phyloP scores from a whole-genome alignment of 2,797 vertebrate species.

The Rhinella marina region DNA sequence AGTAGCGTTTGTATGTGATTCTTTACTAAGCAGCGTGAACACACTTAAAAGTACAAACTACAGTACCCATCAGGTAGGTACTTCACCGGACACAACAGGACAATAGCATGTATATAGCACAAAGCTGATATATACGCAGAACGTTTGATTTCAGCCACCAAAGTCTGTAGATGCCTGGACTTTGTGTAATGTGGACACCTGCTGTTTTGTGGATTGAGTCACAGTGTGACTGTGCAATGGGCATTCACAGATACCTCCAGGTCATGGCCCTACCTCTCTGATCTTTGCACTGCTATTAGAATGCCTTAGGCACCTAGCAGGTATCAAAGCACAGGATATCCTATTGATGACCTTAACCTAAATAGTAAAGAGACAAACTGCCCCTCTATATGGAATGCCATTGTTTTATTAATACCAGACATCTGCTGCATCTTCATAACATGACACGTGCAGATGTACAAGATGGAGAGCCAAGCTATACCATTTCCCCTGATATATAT shows the following conservation, averaged over 20 bases:
- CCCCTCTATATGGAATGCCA: too few species aligned
- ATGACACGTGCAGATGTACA: neutral
- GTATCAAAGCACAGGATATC: neutral
- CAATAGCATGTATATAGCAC: too few species aligned
- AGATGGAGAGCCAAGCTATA: too few species aligned
- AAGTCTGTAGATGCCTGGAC: neutral
- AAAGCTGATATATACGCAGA: neutral
- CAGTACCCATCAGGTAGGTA: too few species aligned
- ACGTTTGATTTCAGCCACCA: neutral
- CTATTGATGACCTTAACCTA: neutral
- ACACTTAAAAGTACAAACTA: too few species aligned
- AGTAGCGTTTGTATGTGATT: constrained; percentile 2
- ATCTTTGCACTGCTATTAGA: neutral
- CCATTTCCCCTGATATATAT: too few species aligned
- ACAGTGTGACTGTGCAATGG: neutral
- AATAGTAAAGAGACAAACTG: too few species aligned
- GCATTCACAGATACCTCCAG: neutral
- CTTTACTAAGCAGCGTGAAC: neutral
- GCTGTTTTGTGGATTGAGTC: constrained; percentile 7
- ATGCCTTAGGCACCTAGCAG: neutral
- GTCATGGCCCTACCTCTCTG: neutral
- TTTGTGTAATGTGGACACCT: neutral
- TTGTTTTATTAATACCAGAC: neutral
- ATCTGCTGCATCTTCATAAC: neutral
- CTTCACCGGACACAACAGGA: neutral